phyloP scores from a whole-genome alignment of 2,113 vertebrate species.

The Melanocharis versteri region DNA sequence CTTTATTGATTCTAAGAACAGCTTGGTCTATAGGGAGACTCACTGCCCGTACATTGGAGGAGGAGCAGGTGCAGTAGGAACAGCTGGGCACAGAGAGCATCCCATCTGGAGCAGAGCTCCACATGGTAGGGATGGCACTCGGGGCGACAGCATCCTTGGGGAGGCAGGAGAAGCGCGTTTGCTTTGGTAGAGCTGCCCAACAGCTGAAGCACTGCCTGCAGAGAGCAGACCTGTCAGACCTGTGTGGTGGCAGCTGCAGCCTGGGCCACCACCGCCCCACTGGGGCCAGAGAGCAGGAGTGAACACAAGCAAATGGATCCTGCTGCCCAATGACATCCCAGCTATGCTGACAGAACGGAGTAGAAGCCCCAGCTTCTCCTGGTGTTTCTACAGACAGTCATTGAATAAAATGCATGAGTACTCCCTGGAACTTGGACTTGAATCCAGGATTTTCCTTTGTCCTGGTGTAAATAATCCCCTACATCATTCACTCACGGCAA shows the following conservation, averaged over 20 bases:
- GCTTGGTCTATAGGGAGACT: not conserved
- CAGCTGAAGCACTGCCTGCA: not conserved
- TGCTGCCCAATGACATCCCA: not conserved
- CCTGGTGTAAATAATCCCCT: not conserved
- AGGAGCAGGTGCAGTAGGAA: not conserved
- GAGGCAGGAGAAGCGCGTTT: not conserved
- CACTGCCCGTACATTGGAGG: accelerated
- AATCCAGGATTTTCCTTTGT: not conserved
- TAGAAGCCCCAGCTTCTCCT: not conserved
- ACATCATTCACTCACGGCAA: not conserved
- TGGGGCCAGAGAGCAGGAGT: not conserved
- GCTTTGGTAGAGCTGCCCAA: not conserved
- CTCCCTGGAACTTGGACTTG: not conserved
- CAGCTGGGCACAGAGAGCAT: not conserved
- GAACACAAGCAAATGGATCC: not conserved
- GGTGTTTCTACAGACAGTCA: not conserved
- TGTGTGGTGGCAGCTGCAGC: not conserved
- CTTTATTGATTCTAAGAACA: not conserved
- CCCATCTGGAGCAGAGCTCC: not conserved
- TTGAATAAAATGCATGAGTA: not conserved
- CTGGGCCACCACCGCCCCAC: accelerated
- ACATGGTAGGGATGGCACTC: accelerated
- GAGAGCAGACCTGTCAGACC: not conserved
- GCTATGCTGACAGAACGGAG: not conserved
- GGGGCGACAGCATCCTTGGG: not conserved